A percentile compares a stretch with the other conserved stretches of the same genome.
Evolutionary conservation across 2,113 vertebrate species (phyloP).

Genomic region (Lanius ludovicianus): DNA sequence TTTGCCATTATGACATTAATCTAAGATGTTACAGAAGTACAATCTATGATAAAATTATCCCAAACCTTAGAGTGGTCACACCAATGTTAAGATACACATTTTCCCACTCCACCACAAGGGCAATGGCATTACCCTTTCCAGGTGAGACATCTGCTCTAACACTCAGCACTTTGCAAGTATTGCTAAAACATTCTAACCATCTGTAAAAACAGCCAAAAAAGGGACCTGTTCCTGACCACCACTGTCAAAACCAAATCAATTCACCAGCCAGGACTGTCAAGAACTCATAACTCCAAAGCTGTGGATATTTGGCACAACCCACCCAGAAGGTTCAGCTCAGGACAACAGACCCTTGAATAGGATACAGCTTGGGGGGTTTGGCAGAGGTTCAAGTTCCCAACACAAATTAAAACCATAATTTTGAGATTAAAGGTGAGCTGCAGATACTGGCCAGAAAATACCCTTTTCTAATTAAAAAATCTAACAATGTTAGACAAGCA

Average conservation of each 20-base stretch:
- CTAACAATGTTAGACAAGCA: background rate
- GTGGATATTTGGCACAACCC: background rate
- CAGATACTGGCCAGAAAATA: background rate
- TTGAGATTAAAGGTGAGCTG: background rate
- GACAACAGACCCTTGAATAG: background rate
- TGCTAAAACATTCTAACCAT: background rate
- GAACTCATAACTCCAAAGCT: background rate
- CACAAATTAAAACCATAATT: background rate
- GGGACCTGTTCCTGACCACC: background rate
- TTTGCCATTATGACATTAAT: background rate
- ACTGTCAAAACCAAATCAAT: background rate
- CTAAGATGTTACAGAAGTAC: background rate
- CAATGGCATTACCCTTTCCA: background rate
- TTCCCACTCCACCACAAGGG: background rate
- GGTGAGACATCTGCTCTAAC: background rate
- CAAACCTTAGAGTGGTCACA: accelerated
- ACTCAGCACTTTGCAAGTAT: background rate
- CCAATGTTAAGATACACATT: background rate
- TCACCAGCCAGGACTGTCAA: background rate
- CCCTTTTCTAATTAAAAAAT: background rate
- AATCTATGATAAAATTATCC: background rate
- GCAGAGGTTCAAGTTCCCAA: background rate
- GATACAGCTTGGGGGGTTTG: background rate
- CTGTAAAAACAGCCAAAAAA: background rate
- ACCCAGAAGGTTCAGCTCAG: background rate